Base-by-base conservation (phyloP, 2,888 invertebrate species). In the Drosophila eohydei region DNA sequence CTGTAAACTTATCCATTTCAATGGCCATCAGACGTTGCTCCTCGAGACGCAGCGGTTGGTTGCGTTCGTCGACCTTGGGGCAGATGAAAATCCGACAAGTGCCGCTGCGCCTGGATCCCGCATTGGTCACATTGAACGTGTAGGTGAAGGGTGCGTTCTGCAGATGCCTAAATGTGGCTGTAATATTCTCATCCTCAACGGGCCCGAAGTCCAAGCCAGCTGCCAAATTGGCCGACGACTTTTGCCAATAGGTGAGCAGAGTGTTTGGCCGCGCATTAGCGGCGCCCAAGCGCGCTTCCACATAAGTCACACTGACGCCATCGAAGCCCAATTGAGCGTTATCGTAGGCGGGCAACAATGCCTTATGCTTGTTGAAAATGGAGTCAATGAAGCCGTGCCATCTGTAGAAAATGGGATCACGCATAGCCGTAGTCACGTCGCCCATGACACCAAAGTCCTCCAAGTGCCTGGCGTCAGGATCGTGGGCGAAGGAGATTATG, bases 361-460 rank as follows among this genome's bases (percentile, higher is more conserved):
- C 92, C 91, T 97, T 97, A 92, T 95, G 95, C 77, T 94, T 95
- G 78, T 95, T 95, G 94, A 96, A 97, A 36, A 96, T 92, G 72
- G 95, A 94, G 82, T 97, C 96, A 52, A 97, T 94, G 91, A 95
- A 96, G 1, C 95, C 95, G 89, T 97, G 97, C 96, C 96, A 97
- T 89, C 97, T 95, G 93, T 96, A 97, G 94, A 97, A 97, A 72
- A 96, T 94, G 0, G 97, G 97, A 92, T 97, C 97, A 54, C 97
- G 94, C 96, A 97, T 97, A 0, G 97, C 96, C 0, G 97, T 97
- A 0, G 96, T 95, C 4, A 96, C 95, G 87, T 97, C 97, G 0
- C 96, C 97, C 94, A 97, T 96, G 0, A 96, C 95, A 34, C 96
- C 94, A 81, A 96, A 95, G 2, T 94, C 94, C 94, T 97, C 97